phyloP scores from a whole-genome alignment of 92 coral and sea anemone genomes.

The Phenganax subtilis region DNA sequence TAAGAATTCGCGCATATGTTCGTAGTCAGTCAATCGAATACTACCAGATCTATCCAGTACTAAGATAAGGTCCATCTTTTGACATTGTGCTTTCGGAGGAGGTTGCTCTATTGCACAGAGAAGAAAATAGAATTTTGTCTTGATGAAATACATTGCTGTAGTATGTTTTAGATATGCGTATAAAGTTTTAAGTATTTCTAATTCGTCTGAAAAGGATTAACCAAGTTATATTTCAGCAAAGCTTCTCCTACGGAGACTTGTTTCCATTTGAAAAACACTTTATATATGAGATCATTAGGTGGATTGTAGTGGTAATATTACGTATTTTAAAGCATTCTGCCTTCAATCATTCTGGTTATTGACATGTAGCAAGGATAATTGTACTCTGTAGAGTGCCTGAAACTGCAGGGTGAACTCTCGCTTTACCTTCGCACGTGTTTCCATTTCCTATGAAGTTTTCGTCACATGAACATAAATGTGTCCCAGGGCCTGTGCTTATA shows the following conservation, averaged over 20 bases:
- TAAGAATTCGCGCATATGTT: conserved; percentile 20
- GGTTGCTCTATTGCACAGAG: conserved; percentile 1
- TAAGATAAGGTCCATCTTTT: conserved; percentile 16
- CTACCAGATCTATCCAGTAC: conserved; percentile 20
- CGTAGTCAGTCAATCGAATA: neutral
- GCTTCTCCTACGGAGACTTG: no score
- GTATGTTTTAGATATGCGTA: no score
- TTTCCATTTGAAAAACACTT: no score
- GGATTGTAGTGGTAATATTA: no score
- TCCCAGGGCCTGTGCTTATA: conserved; percentile 11
- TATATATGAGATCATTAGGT: no score
- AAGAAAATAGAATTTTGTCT: neutral
- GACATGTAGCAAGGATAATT: no score
- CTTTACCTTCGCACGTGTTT: neutral
- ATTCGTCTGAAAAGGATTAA: neutral
- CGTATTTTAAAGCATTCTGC: no score
- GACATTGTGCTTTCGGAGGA: neutral
- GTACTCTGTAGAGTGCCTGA: no score
- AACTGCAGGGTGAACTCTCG: neutral
- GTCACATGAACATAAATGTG: neutral
- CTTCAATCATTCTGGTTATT: no score
- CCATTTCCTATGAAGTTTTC: conserved; percentile 10
- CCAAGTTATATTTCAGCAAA: no score
- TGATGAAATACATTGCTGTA: no score
- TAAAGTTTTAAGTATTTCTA: neutral